Evolutionary conservation across 37 sponge, comb jelly and placozoan genomes (phyloP), one percentile per base, ranked within the genome.

Genomic region (Halichondria panicea): DNA sequence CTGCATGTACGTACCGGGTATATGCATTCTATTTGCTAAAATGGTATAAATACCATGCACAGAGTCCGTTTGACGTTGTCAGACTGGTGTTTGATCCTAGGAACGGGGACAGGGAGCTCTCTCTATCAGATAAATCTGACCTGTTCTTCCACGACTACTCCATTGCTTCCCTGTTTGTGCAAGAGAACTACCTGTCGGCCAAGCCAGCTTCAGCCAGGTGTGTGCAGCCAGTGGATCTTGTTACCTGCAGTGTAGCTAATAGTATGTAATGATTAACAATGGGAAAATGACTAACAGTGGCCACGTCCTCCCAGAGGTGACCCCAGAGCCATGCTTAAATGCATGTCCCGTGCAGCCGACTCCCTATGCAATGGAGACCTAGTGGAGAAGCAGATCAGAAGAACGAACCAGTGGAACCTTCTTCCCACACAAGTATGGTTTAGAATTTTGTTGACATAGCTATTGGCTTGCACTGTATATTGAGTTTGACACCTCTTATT

Each of bases 61-160:
- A 91, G 92, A 72, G 88, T 68, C 94, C 97, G 18, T 98, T 98
- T 90, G 96, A 98, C 35, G 89, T 89, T 33, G 70, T 91, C 2
- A 71, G 84, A 31, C 48, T 68, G 8, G 89, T 98, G 34, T 98
- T 98, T 72, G 39, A 79, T 34, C 71, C 80, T 2, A 53, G 27
- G 56, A 59, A 79, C 9, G 81, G 83, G 63, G 68, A 71, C 35
- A n/a, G 70, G 32, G 77, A 90, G 73, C 52, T 88, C 45, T 70
- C 81, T 0, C 33, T 95, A 13, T 46, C 62, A 15, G 95, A 98
- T 31, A 89, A 90, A 46, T 69, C 89, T 1, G 94, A 93, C 30
- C 88, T 98, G 2, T 98, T 95, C 84, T 98, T 98, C 76, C 78
- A 88, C 63, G 99, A 98, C 71, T 98, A 98, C 81, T 70, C 66